phyloP scores from a whole-genome alignment of 1,140 invertebrate species.

The Halotydeus destructor region DNA sequence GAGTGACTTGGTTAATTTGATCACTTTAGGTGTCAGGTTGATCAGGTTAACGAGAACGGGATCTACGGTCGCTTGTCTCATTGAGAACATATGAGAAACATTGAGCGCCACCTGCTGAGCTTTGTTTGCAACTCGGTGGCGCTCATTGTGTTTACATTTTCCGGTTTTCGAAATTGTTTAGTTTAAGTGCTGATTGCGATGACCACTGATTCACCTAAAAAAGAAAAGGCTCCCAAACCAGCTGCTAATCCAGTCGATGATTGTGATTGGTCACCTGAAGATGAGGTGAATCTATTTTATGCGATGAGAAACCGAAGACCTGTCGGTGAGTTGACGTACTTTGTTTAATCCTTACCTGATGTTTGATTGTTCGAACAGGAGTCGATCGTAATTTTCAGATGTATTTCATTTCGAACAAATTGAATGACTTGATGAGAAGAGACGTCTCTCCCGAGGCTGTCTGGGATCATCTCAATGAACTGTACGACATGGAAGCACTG shows the following conservation, averaged over 20 bases:
- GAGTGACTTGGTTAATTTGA: too few relatives aligned
- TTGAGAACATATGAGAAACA: too few relatives aligned
- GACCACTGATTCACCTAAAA: not conserved
- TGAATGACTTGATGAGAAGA: not conserved
- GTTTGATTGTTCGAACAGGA: not conserved
- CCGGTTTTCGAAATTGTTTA: too few relatives aligned
- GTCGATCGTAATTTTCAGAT: not conserved
- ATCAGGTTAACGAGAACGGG: too few relatives aligned
- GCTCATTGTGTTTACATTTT: too few relatives aligned
- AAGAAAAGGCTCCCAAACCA: not conserved
- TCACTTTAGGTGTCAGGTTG: too few relatives aligned
- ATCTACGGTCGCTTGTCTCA: too few relatives aligned
- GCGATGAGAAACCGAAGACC: not conserved
- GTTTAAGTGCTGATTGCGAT: not conserved
- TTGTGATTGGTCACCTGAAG: not conserved
- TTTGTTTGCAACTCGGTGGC: too few relatives aligned
- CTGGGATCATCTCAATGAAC: not conserved
- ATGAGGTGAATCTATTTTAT: constrained; percentile 3
- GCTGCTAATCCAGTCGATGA: constrained; percentile 1
- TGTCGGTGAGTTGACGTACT: not conserved
- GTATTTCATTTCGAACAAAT: not conserved
- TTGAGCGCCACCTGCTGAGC: too few relatives aligned
- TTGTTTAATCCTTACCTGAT: not conserved
- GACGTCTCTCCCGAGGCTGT: not conserved
- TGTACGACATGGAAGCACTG: constrained; percentile 5